Evolutionary conservation across 2,113 vertebrate species (phyloP).

Genomic region (Ornithorhynchus anatinus): DNA sequence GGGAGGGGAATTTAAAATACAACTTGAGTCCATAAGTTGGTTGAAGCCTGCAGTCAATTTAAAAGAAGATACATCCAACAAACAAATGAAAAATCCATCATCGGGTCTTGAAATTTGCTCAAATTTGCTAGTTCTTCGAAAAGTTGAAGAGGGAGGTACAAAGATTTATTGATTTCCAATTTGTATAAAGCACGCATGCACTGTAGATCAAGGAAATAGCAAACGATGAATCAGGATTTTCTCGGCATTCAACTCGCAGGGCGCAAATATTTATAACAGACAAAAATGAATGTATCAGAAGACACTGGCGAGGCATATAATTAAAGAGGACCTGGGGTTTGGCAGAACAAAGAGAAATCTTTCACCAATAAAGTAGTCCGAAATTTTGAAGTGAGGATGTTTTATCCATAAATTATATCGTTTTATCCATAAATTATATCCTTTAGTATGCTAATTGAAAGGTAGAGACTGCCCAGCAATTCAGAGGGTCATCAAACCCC

Average conservation of each 20-base stretch:
- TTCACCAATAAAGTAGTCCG: slow-evolving; percentile 61
- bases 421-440: slow-evolving; percentile 60
- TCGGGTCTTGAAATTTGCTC: slow-evolving; percentile 17
- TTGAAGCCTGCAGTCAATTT: not conserved
- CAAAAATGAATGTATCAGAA: slow-evolving; percentile 59
- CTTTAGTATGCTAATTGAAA: slow-evolving; percentile 59
- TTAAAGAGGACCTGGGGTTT: slow-evolving; percentile 55
- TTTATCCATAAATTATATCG: slow-evolving; percentile 60
- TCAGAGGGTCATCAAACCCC: slow-evolving; percentile 60
- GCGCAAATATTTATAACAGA: slow-evolving; percentile 59
- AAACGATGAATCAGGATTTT: slow-evolving; percentile 25
- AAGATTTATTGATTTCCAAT: not conserved
- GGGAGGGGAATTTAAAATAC: slow-evolving; percentile 2
- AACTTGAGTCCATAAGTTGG: not conserved
- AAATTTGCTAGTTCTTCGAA: slow-evolving; percentile 18
- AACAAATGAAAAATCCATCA: slow-evolving; percentile 3
- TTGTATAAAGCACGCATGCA: not conserved
- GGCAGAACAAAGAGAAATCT: slow-evolving; percentile 44
- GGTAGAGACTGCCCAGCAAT: slow-evolving; percentile 39
- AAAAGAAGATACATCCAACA: not conserved
- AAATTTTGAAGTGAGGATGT: slow-evolving; percentile 49
- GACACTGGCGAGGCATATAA: slow-evolving; percentile 41
- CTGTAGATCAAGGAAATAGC: not conserved
- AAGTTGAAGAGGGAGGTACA: not conserved
- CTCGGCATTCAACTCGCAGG: slow-evolving; percentile 32